A percentile compares a stretch with the other conserved stretches of the same genome.
Conservation (phyloP, 2,888 invertebrate genomes). For the Plusia festucae region DNA sequence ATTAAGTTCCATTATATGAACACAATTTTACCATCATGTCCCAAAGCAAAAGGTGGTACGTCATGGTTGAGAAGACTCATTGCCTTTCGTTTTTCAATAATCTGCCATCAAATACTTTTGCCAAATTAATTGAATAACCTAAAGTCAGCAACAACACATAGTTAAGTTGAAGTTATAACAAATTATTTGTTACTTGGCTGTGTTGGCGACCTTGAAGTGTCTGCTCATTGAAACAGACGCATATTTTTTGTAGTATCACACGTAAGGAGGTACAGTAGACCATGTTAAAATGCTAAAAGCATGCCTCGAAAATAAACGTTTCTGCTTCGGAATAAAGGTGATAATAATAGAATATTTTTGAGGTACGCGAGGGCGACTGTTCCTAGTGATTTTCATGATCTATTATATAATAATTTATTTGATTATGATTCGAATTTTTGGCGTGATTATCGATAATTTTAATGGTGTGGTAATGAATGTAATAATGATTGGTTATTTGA, state of each 20-base stretch:
- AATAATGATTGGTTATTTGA: no score
- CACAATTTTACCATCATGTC: no score
- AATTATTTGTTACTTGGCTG: constrained; percentile 47
- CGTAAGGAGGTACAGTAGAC: constrained; percentile 38
- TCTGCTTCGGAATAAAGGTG: neutral
- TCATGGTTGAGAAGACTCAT: no score
- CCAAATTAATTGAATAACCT: constrained; percentile 12
- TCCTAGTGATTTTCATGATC: neutral
- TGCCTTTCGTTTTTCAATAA: no score
- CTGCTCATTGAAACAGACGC: constrained; percentile 61
- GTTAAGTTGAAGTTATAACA: constrained; percentile 41
- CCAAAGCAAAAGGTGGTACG: no score
- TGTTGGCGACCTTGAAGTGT: constrained; percentile 62
- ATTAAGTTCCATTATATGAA: no score
- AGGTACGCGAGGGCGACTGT: neutral
- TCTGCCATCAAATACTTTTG: neutral
- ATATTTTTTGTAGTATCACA: constrained; percentile 55
- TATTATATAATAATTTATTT: neutral
- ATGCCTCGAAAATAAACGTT: neutral
- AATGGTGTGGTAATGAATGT: no score
- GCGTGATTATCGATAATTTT: no score
- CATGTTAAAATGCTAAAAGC: neutral
- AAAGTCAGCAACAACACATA: constrained; percentile 17
- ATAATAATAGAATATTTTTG: neutral
- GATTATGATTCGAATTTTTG: no score